Evolutionary conservation across 2,888 invertebrate species (phyloP), one percentile per base, ranked within the genome.

Genomic region (Eristalis pertinax): DNA sequence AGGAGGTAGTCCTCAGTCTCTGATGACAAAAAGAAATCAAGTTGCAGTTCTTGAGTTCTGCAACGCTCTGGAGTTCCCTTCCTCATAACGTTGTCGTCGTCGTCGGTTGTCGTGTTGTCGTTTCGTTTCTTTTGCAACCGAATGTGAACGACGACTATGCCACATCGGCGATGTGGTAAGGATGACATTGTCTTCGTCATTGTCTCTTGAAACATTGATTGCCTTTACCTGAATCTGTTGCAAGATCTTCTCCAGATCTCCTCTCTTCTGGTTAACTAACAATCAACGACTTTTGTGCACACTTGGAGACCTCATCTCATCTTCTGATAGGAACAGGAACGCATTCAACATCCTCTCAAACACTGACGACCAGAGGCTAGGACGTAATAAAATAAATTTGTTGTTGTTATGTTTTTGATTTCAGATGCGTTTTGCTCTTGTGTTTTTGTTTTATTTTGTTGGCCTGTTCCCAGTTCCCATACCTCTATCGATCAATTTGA

Each of bases 381-480:
- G 76, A 84, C 84, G 84, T 80, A 87, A 87, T 87, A 84, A 87
- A 87, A 87, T 87, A 87, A 87, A 87, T 87, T 87, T 87, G 87
- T 87, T 87, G 79, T 84, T 87, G 75, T 87, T 87, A 83, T 75
- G 79, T 87, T 79, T 86, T 85, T 77, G 35, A 63, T 19, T 60
- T 69, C 7, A 32, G 32, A 32, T 32, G 32, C 7, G 10, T 5
- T 1, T 32, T 26, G 26, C 2, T 26, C 26, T 1, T 26, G 26
- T 26, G 26, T 58, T 5, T 67, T 35, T 22, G 35, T 60, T 70
- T 70, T 67, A 35, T 65, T 62, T 29, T 62, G 26, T 72, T 35
- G 50, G 22, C 10, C 19, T 11, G 41, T 10, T 63, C n/a, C 7
- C 32, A 10, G 32, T 32, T 32, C 32, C 63, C 58, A 76, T 81